Base-by-base conservation (phyloP, 2,888 invertebrate genomes). In the Margaritifera margaritifera region DNA sequence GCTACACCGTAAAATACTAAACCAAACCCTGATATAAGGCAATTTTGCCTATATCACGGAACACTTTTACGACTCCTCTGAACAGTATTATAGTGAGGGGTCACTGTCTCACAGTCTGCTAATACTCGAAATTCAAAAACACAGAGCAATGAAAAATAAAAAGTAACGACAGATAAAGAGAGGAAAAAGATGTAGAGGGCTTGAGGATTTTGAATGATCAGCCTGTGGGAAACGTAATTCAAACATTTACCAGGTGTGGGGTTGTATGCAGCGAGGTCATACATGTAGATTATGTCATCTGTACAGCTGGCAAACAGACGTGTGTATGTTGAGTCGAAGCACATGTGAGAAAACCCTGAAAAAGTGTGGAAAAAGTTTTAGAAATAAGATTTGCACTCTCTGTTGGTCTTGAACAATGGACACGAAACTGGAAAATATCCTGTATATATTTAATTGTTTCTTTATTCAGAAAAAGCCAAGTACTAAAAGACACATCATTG, bases 201-300 rank as follows among this genome's bases (percentile, higher is more conserved):
- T 11, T 42, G 31, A 42, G 31, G 1, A 6, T 8, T 42, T 15
- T 42, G 42, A 42, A 42, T 42, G 15, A 15, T 42, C 42, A 42
- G 42, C 42, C 42, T 42, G 15, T 11, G 2, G 15, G 42, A 1
- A 42, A 42, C 15, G 19, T 56, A 27, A 20, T 53, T 54, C 64
- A 42, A 50, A 50, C 15, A 66, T 80, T 82, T 89, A 92, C 92
- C 87, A 80, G 96, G 93, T 89, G 20, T 92, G 89, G 84, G 92
- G 91, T 87, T 93, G 61, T 77, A 94, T 0, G 94, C 93, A 4
- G 93, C 91, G 65, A 95, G 90, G 88, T 96, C 95, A 88, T 94
- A 97, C 86, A 94, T 93, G 88, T 96, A 96, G 72, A 97, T 94
- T 61, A 93, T 93, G 86, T 94, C 93, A 88, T 96, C 96, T 92